These are phyloP conservation scores for Drosophila triauraria DNA, from an alignment of 1,140 invertebrate genomes.

Conservation along the genomic window DNA sequence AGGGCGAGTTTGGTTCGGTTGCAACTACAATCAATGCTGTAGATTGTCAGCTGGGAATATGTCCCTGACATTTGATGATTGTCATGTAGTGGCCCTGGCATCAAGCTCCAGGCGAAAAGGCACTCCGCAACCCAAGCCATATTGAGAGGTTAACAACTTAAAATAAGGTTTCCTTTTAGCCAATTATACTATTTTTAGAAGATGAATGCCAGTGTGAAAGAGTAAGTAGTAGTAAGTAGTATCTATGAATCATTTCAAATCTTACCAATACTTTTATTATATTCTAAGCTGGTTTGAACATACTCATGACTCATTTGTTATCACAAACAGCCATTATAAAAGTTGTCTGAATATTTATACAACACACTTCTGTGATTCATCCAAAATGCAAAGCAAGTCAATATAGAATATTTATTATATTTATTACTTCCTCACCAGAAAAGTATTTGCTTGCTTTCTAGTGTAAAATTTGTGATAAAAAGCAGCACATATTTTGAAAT, in stretches of 20 bases:
- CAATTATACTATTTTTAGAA: too few species aligned
- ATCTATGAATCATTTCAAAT: not conserved
- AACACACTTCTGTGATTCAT: slow-evolving; percentile 25
- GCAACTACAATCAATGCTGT: slow-evolving; percentile 46
- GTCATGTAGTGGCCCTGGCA: slow-evolving; percentile 24
- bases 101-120: slow-evolving; percentile 9
- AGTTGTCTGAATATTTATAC: slow-evolving; percentile 12
- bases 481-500: slow-evolving; percentile 1
- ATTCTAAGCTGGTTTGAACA: not conserved
- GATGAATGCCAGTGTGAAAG: too few species aligned
- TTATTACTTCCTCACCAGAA: slow-evolving; percentile 10
- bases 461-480: slow-evolving; percentile 9
- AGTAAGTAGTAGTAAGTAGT: too few species aligned
- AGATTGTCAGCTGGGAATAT: slow-evolving; percentile 38
- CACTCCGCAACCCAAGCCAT: slow-evolving; percentile 2
- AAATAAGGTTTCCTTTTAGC: too few species aligned
- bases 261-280: too few species aligned
- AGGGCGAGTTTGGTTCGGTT: slow-evolving; percentile 11
- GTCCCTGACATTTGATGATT: slow-evolving; percentile 58
- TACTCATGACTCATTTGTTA: slow-evolving; percentile 19
- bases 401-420: not conserved
- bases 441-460: slow-evolving; percentile 16
- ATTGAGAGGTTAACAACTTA: not conserved
- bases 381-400: slow-evolving; percentile 21
- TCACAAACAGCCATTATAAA: not conserved